phyloP scores from a whole-genome alignment of 2,888 invertebrate species.

The Drosophila villosipedis region DNA sequence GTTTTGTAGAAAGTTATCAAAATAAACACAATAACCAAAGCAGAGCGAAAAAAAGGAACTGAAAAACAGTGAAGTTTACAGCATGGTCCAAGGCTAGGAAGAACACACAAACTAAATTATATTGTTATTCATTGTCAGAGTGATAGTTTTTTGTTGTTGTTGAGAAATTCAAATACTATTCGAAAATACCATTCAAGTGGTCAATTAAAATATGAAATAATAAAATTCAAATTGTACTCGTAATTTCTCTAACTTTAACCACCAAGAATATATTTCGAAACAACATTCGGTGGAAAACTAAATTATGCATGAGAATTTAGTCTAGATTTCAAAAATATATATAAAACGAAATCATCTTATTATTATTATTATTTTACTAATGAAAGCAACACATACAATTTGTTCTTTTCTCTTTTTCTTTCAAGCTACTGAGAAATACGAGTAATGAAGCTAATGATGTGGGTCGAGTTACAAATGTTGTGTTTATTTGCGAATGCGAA shows the following conservation, averaged over 20 bases:
- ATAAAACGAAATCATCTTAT: not conserved
- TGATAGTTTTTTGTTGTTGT: not conserved
- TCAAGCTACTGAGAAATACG: not conserved
- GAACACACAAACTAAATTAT: not conserved
- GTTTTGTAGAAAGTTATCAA: slow-evolving; percentile 13
- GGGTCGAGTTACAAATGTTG: not conserved
- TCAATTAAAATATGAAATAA: not conserved
- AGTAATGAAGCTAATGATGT: not conserved
- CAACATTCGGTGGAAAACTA: not conserved
- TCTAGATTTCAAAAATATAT: not conserved
- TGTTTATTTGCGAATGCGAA: not conserved
- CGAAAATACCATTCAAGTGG: not conserved
- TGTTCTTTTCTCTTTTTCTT: not conserved
- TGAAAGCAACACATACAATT: not conserved
- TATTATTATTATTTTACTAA: not conserved
- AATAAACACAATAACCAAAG: slow-evolving; percentile 17
- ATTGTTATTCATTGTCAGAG: not conserved
- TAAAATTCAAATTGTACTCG: not conserved
- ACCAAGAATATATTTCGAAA: not conserved
- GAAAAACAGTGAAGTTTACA: not conserved
- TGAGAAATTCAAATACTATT: not conserved
- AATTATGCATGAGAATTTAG: not conserved
- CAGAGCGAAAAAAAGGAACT: not conserved
- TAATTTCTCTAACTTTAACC: not conserved
- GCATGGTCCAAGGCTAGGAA: not conserved